Conservation (phyloP, 2,888 invertebrate species). For the Pasiphila rectangulata region DNA sequence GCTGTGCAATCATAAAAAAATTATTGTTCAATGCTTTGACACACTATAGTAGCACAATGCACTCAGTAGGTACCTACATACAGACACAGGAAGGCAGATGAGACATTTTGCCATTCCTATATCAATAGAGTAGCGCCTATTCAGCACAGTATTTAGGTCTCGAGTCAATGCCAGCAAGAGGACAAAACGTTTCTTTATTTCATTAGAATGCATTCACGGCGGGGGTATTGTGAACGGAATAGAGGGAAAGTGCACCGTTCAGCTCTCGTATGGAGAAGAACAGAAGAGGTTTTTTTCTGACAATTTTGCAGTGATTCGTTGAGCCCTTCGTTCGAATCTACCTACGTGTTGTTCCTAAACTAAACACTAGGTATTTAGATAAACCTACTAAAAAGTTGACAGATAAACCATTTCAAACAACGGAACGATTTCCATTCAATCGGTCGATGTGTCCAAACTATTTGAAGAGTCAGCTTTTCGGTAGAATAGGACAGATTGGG, state of each 20-base stretch:
- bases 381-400: background rate
- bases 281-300: slow-evolving; percentile 6
- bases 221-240: slow-evolving; percentile 42
- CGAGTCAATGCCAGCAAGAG: slow-evolving; percentile 47
- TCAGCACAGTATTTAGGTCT: slow-evolving; percentile 50
- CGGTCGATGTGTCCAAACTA: slow-evolving; percentile 35
- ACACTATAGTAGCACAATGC: background rate
- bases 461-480: slow-evolving; percentile 54
- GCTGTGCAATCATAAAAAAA: background rate
- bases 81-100: background rate
- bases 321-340: too few species aligned
- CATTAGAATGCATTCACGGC: slow-evolving; percentile 62
- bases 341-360: background rate
- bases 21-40: too few species aligned
- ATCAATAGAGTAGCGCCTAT: slow-evolving; percentile 43
- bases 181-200: slow-evolving; percentile 69
- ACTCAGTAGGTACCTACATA: background rate
- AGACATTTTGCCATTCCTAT: slow-evolving; percentile 19
- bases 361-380: too few species aligned
- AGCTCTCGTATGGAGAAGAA: slow-evolving; percentile 42
- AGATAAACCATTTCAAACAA: slow-evolving; percentile 10
- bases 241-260: slow-evolving; percentile 37
- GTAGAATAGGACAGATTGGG: slow-evolving; percentile 42
- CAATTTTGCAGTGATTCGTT: background rate
- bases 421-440: slow-evolving; percentile 17